These are phyloP conservation scores for Gadus chalcogrammus DNA, from an alignment of 2,113 vertebrate genomes.

Conservation along the genomic window DNA sequence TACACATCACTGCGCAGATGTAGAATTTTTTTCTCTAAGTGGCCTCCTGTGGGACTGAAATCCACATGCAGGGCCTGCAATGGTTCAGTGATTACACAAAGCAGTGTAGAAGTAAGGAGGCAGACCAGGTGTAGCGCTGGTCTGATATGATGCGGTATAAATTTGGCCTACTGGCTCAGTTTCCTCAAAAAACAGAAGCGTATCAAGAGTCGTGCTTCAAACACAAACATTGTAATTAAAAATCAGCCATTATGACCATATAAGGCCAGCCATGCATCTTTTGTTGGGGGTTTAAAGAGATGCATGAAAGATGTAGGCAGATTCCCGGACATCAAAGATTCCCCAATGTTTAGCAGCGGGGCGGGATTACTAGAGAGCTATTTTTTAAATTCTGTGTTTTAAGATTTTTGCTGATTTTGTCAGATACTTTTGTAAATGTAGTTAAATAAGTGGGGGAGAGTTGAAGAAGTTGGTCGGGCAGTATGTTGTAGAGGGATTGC, in stretches of 20 bases:
- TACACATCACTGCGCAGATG: background rate
- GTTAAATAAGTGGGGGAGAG: background rate
- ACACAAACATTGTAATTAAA: background rate
- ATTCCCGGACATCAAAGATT: too few relatives aligned
- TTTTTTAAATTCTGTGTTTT: too few relatives aligned
- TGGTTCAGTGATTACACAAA: conserved; percentile 46
- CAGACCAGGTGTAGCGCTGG: conserved; percentile 32
- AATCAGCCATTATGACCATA: too few relatives aligned
- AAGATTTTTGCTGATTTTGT: too few relatives aligned
- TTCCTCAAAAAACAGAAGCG: conserved; percentile 3
- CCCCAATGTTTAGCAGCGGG: too few relatives aligned
- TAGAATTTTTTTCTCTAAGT: background rate
- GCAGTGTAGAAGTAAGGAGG: conserved; percentile 26
- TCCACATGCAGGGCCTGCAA: conserved; percentile 26
- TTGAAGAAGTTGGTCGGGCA: background rate
- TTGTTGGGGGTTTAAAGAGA: too few relatives aligned
- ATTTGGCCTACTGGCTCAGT: conserved; percentile 17
- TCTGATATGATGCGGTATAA: conserved; percentile 44
- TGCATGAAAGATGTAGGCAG: too few relatives aligned
- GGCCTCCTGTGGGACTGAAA: conserved; percentile 31
- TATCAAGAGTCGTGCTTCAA: background rate
- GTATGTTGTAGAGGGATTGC: background rate
- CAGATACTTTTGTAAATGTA: too few relatives aligned
- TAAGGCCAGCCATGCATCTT: too few relatives aligned
- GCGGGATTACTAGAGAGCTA: too few relatives aligned